phyloP scores from a whole-genome alignment of 1,140 invertebrate species.

The Drosophila nigromelanica region DNA sequence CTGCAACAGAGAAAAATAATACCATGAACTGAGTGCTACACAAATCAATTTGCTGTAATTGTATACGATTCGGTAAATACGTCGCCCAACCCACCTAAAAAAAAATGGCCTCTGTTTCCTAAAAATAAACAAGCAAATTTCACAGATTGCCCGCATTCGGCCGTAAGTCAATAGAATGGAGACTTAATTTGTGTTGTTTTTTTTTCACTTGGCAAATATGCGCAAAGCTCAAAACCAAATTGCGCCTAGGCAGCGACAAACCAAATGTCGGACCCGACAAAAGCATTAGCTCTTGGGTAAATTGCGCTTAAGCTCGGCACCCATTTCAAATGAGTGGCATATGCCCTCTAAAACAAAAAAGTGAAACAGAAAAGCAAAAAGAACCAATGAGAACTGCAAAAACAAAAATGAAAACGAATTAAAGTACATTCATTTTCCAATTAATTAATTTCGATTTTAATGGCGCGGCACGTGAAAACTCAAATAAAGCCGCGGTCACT shows the following conservation, averaged over 20 bases:
- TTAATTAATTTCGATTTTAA: slow-evolving; percentile 77
- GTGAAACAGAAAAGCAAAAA: slow-evolving; percentile 4
- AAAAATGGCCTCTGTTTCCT: slow-evolving; percentile 23
- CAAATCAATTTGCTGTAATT: slow-evolving; percentile 67
- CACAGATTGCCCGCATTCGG: slow-evolving; percentile 24
- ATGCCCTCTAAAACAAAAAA: background rate
- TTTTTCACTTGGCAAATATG: slow-evolving; percentile 21
- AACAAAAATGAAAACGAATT: slow-evolving; percentile 23
- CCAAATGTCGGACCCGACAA: slow-evolving; percentile 1
- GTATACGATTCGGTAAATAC: slow-evolving; percentile 43
- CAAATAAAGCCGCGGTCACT: slow-evolving; percentile 20
- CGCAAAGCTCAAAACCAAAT: slow-evolving; percentile 12
- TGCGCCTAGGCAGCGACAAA: slow-evolving; percentile 4
- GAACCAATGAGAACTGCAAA: background rate
- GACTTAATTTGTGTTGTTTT: slow-evolving; percentile 34
- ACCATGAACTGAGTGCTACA: slow-evolving; percentile 48
- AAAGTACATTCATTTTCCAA: slow-evolving; percentile 71
- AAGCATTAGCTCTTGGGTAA: slow-evolving; percentile 3
- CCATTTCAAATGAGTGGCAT: slow-evolving; percentile 6
- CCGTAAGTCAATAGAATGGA: slow-evolving; percentile 32
- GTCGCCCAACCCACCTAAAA: background rate
- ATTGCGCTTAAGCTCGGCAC: slow-evolving; percentile 15
- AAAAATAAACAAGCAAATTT: slow-evolving; percentile 46
- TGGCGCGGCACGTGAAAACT: slow-evolving; percentile 21
- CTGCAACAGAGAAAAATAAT: slow-evolving; percentile 84